phyloP scores from a whole-genome alignment of 2,888 invertebrate genomes.

The Pollenia labialis region DNA sequence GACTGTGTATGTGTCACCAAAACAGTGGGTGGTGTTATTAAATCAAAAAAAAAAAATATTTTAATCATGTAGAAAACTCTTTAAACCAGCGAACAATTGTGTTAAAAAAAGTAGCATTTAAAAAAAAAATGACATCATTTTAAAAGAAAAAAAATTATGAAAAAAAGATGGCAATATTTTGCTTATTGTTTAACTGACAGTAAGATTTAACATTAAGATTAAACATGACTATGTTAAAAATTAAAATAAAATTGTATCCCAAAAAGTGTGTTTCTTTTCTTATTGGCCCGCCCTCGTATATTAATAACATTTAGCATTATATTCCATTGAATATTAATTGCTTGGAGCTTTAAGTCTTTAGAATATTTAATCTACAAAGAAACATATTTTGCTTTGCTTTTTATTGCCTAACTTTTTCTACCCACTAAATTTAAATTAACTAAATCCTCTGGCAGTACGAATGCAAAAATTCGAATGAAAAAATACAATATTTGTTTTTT shows the following conservation, averaged over 20 bases:
- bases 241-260: too few species aligned
- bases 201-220: too few species aligned
- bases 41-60: background rate
- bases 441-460: conserved; percentile 3
- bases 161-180: too few species aligned
- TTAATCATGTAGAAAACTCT: conserved; percentile 8
- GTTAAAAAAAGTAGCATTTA: background rate
- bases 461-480: background rate
- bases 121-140: background rate
- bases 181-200: too few species aligned
- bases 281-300: too few species aligned
- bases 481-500: background rate
- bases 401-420: background rate
- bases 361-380: too few species aligned
- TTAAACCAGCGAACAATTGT: conserved; percentile 6
- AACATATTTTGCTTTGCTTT: background rate
- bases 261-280: too few species aligned
- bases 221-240: too few species aligned
- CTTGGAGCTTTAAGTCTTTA: too few species aligned
- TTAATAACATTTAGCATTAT: too few species aligned
- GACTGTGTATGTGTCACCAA: conserved; percentile 34
- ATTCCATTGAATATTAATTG: too few species aligned
- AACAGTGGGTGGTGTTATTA: conserved; percentile 28
- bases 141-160: too few species aligned
- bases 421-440: conserved; percentile 5